phyloP scores from a whole-genome alignment of 2,797 vertebrate species.

The Sebastes ruberrimus region DNA sequence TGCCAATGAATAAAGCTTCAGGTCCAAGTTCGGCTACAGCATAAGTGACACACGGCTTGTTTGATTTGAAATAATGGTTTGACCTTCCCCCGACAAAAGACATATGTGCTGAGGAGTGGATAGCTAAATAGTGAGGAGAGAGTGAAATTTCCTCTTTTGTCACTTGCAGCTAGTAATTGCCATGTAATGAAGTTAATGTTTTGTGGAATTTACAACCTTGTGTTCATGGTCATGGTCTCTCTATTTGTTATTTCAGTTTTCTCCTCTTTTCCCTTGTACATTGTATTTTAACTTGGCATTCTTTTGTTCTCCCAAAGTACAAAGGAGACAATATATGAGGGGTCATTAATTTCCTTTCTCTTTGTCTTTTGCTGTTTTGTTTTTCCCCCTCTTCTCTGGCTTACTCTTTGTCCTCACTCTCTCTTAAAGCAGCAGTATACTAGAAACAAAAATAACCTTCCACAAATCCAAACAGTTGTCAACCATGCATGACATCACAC shows the following conservation, averaged over 20 bases:
- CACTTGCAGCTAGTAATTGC: constrained; percentile 82
- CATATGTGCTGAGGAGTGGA: constrained; percentile 75
- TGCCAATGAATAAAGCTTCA: constrained; percentile 37
- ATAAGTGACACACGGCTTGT: constrained; percentile 63
- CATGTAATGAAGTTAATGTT: constrained; percentile 90
- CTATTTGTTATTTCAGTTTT: constrained; percentile 72
- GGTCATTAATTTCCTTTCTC: constrained; percentile 86
- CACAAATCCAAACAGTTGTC: not conserved
- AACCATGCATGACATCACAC: not conserved
- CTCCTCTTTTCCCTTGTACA: constrained; percentile 66
- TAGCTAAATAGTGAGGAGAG: constrained; percentile 76
- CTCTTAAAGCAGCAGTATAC: constrained; percentile 12
- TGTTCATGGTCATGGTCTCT: constrained; percentile 81
- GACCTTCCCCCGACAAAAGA: constrained; percentile 74
- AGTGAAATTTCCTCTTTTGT: constrained; percentile 78
- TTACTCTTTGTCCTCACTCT: constrained; percentile 2
- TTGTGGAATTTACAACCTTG: constrained; percentile 88
- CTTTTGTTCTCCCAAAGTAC: constrained; percentile 77
- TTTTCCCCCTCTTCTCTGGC: constrained; percentile 13
- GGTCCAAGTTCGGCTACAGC: constrained; percentile 34
- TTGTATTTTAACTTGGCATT: constrained; percentile 74
- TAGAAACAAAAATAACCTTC: not conserved
- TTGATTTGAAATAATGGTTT: constrained; percentile 62
- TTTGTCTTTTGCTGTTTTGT: constrained; percentile 66
- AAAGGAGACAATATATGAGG: constrained; percentile 85